Evolutionary conservation across 2,888 invertebrate species (phyloP), one percentile per base, ranked within the genome.

Genomic region (Falcaria lacertinaria): DNA sequence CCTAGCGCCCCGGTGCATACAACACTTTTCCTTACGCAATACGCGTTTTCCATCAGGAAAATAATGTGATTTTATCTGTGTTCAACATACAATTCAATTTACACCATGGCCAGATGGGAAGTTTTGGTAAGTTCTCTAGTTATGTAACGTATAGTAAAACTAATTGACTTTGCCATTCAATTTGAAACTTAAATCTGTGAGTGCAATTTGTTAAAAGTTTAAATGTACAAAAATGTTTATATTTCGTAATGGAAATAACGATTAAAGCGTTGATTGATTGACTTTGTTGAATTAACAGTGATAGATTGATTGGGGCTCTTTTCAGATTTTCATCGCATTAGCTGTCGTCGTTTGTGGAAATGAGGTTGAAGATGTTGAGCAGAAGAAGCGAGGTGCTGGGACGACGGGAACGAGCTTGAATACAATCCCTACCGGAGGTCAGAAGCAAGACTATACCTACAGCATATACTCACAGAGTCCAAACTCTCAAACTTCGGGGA

Each of bases 401-500:
- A 86, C 86, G 51, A 86, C 86, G 51, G 66, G 76, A 2, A 80
- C 72, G 13, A 74, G 64, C 33, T 47, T 88, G 35, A 90, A 90
- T 50, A 59, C 86, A 0, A 82, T 90, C 6, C 77, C 86, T 1
- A 77, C 81, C 0, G 86, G 87, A 34, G 78, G 79, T 4, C 89
- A 88, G 57, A 90, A 90, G 41, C 80, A 78, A 15, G 89, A 89
- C n/a, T 83, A 84, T 44, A 80, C 81, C 0, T 89, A 87, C 56
- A 82, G 72, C 45, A 75, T 84, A 50, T 89, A 86, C 48, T 52
- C 76, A 1, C 83, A 83, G 53, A 81, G 57, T 37, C 72, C 76
- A 0, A 71, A 58, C 44, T 52, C 67, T 1, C 78, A 75, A 36
- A 56, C 53, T 22, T 57, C 64, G 11, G 57, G 69, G 0, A 69